A percentile compares a stretch with the other conserved stretches of the same genome.
Conservation (phyloP, 2,888 invertebrate species). For the Acrobasis repandana region DNA sequence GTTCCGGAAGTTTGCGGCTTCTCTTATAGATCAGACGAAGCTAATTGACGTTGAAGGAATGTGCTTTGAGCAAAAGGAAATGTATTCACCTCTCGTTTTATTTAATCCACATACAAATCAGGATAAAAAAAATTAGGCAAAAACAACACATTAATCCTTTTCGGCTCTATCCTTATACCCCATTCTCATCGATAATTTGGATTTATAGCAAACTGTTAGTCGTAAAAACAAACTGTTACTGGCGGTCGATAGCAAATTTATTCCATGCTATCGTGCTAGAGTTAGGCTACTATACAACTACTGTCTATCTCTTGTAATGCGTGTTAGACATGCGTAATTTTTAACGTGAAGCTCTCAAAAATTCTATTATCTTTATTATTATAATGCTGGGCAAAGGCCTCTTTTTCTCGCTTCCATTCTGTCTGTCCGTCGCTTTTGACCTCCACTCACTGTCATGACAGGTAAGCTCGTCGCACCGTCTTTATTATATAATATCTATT, state of each 20-base stretch:
- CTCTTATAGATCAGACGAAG: neutral
- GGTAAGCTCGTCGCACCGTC: no score
- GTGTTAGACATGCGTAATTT: neutral
- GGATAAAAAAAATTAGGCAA: neutral
- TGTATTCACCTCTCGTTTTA: neutral
- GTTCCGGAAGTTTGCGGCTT: neutral
- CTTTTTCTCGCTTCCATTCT: no score
- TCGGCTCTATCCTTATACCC: neutral
- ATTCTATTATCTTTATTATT: no score
- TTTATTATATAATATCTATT: no score
- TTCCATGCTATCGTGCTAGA: constrained; percentile 6
- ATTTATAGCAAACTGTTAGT: constrained; percentile 16
- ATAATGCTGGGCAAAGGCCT: no score
- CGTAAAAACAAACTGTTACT: constrained; percentile 23
- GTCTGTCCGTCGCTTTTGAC: no score
- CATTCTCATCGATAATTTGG: constrained; percentile 18
- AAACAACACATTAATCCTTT: neutral
- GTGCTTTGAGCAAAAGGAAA: neutral
- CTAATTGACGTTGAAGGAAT: neutral
- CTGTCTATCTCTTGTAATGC: neutral
- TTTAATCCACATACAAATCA: constrained; percentile 12
- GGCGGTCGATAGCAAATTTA: constrained; percentile 13
- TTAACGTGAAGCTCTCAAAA: no score
- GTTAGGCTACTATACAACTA: neutral
- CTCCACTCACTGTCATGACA: no score